These are phyloP conservation scores for Cryptophagus acutangulus DNA, from an alignment of 2,888 invertebrate species.

Conservation along the genomic window DNA sequence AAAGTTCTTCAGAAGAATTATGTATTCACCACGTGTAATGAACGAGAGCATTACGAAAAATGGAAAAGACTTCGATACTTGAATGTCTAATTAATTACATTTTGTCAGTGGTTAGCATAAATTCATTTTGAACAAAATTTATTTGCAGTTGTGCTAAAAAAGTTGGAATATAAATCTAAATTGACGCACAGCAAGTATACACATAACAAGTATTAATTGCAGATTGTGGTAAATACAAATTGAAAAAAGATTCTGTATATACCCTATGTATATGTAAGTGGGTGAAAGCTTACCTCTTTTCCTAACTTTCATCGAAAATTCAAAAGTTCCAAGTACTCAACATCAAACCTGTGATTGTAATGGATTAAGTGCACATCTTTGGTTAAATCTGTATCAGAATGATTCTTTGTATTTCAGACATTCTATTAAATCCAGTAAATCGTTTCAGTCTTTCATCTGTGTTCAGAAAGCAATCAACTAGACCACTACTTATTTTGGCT, in stretches of 20 bases:
- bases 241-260: slow-evolving; percentile 20
- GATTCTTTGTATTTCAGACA: slow-evolving; percentile 26
- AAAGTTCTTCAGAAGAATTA: slow-evolving; percentile 41
- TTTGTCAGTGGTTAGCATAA: slow-evolving; percentile 43
- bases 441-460: too few relatives aligned
- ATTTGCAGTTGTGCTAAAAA: too few relatives aligned
- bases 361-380: slow-evolving; percentile 35
- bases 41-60: slow-evolving; percentile 44
- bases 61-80: slow-evolving; percentile 47
- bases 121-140: slow-evolving; percentile 25
- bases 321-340: slow-evolving; percentile 29
- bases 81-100: slow-evolving; percentile 50
- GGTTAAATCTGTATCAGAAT: slow-evolving; percentile 26
- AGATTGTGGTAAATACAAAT: slow-evolving; percentile 28
- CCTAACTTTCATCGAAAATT: too few relatives aligned
- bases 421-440: too few relatives aligned
- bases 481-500: too few relatives aligned
- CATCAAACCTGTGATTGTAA: slow-evolving; percentile 33
- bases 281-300: slow-evolving; percentile 32
- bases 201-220: slow-evolving; percentile 22
- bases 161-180: neutral
- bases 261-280: slow-evolving; percentile 19
- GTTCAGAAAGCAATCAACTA: too few relatives aligned
- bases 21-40: slow-evolving; percentile 46
- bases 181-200: neutral